These are phyloP conservation scores for Brachylomia viminalis DNA, from an alignment of 2,888 invertebrate genomes.

Conservation along the genomic window DNA sequence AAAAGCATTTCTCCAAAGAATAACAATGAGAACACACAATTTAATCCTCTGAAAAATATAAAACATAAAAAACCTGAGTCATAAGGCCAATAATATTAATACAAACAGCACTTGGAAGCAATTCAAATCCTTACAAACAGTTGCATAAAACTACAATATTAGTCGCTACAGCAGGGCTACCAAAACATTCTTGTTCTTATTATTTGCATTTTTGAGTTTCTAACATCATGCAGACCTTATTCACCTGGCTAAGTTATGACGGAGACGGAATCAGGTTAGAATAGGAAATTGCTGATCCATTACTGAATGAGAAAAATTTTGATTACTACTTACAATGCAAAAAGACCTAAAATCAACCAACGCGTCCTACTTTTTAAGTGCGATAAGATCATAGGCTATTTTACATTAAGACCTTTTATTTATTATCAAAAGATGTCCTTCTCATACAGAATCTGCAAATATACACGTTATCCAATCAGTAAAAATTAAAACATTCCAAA, in stretches of 20 bases:
- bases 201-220: background rate
- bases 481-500: constrained; percentile 4
- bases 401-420: no score
- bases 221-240: background rate
- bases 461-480: background rate
- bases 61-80: constrained; percentile 61
- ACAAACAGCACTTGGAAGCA: constrained; percentile 75
- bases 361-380: background rate
- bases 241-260: no score
- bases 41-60: constrained; percentile 45
- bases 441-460: background rate
- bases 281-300: no score
- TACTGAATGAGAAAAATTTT: no score
- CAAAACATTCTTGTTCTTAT: constrained; percentile 2
- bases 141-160: constrained; percentile 78
- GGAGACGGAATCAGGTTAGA: no score
- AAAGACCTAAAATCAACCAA: background rate
- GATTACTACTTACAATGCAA: no score
- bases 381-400: no score
- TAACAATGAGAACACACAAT: constrained; percentile 32
- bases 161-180: constrained; percentile 55
- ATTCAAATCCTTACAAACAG: constrained; percentile 79
- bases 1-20: constrained; percentile 1
- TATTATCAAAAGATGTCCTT: background rate
- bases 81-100: constrained; percentile 67